Evolutionary conservation across 2,113 vertebrate genomes (phyloP).

Genomic region (Pipra filicauda): DNA sequence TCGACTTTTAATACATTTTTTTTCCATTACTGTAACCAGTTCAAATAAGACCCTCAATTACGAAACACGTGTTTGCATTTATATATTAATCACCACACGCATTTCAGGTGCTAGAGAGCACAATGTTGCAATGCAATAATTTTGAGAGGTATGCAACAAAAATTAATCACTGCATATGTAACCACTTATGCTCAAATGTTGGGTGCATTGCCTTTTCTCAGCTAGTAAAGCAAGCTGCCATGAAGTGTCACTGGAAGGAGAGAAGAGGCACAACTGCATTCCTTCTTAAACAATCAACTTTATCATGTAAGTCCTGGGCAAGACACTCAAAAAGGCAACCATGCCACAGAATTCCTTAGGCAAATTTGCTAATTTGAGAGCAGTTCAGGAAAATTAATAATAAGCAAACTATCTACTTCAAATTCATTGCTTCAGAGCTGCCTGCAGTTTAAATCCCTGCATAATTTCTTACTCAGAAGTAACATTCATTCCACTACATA

Average conservation of each 20-base stretch:
- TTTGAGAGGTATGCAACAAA: background rate
- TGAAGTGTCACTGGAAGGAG: background rate
- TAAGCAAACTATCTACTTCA: background rate
- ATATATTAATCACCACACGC: background rate
- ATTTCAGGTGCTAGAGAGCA: background rate
- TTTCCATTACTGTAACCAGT: background rate
- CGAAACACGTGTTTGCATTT: accelerated
- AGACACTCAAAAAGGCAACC: background rate
- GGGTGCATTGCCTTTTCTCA: background rate
- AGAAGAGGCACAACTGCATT: background rate
- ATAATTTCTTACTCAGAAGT: background rate
- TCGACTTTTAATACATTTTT: background rate
- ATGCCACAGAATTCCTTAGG: background rate
- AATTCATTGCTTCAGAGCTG: background rate
- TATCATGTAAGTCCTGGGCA: background rate
- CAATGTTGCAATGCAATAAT: background rate
- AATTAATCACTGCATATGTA: background rate
- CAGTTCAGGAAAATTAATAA: background rate
- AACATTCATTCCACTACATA: background rate
- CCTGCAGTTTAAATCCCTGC: background rate
- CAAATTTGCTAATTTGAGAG: background rate
- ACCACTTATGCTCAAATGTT: background rate
- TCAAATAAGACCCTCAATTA: background rate
- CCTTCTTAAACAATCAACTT: background rate
- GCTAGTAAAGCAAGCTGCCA: background rate